Conservation (phyloP, 2,797 vertebrate species). For the Lutjanus argentimaculatus region DNA sequence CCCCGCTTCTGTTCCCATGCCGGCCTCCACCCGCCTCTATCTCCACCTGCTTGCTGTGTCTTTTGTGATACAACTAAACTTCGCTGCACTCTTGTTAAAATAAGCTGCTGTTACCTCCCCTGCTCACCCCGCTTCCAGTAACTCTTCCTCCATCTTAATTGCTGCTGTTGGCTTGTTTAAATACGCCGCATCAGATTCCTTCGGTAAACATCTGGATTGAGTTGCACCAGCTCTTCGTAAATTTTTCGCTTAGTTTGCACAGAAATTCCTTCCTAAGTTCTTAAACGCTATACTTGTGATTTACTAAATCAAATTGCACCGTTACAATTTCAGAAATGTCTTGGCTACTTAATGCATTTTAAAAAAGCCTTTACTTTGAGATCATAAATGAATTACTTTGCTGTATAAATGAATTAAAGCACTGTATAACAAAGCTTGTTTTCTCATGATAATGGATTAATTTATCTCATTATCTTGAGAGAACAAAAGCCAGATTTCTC, state of each 20-base stretch:
- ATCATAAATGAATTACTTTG: no score
- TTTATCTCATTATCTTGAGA: no score
- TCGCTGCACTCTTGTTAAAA: background rate
- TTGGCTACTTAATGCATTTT: background rate
- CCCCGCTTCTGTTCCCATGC: background rate
- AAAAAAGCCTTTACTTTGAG: no score
- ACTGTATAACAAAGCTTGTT: no score
- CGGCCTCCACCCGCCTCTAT: background rate
- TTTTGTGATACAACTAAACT: background rate
- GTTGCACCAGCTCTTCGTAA: constrained; percentile 15
- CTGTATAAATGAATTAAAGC: no score
- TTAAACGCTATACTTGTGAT: no score
- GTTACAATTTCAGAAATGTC: background rate
- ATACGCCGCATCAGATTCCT: background rate
- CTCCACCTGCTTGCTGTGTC: background rate
- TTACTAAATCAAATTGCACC: background rate
- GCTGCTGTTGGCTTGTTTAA: background rate
- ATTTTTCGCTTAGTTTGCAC: background rate
- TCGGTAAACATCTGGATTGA: background rate
- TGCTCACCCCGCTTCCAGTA: background rate
- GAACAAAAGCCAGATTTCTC: no score
- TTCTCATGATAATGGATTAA: no score
- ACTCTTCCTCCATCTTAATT: background rate
- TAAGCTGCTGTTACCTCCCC: background rate
- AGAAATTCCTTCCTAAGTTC: no score